Base-by-base conservation (phyloP, 2,113 vertebrate species). In the Salminus brasiliensis region DNA sequence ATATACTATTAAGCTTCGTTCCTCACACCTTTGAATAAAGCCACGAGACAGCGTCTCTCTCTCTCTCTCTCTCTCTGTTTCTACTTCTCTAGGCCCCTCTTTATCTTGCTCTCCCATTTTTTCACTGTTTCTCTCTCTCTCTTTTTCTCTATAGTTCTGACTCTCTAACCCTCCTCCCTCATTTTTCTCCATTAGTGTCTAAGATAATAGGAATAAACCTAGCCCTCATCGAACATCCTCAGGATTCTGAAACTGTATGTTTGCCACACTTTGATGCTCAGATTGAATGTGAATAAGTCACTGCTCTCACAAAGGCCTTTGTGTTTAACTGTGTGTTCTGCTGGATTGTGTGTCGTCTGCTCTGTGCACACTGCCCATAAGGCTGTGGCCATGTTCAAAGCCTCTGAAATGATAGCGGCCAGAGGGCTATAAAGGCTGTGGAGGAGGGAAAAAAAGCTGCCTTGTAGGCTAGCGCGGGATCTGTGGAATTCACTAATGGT, bases 401-500 rank as follows among this genome's bases (percentile, higher is more conserved):
- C 27, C 53, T 78, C 66, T 62, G 13, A 78, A 78, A 71, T 78
- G 53, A 78, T 78, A 78, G 55, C 67, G 55, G 55, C 45, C 53
- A 60, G 67, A 78, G 43, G 67, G 67, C 65, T 71, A 55, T 78
- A 78, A 78, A 76, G 60, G 45, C 62, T 9, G 12, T n/a, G 49
- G 47, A 55, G 49, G 43, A 36, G 34, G 52, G 36, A 71, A 75
- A 88, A 89, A 90, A 90, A 85, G 86, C 85, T 78, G 84, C 87
- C 85, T 88, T 88, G 85, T 69, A 84, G 89, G 87, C 86, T 82
- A 87, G 91, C 59, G 89, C 89, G 90, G 88, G 89, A 88, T 88
- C 90, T 90, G 89, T 91, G 92, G 91, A 93, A 93, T 93, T 93
- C 87, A 88, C 91, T 92, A 92, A 94, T 93, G 91, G 91, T 90